Evolutionary conservation across 1,140 invertebrate genomes (phyloP), one percentile per base, ranked within the genome.

Genomic region (Microplitis mediator): DNA sequence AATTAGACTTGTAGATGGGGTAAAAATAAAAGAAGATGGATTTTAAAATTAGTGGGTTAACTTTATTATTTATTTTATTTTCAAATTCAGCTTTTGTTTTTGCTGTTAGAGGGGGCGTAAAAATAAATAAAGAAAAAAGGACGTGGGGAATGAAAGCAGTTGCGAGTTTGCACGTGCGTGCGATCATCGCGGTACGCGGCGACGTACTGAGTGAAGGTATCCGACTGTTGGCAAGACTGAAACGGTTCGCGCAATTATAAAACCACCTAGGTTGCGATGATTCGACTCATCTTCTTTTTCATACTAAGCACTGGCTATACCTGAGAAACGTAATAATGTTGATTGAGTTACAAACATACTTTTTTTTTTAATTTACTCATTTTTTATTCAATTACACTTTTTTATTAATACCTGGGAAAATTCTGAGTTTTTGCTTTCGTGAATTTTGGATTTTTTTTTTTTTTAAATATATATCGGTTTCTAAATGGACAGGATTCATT

Each of bases 251-350:
- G 69, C 69, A 71, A 71, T 71, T 71, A 71, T 71, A 51, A 71
- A 71, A 71, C 69, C 69, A 71, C 69, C 69, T 71, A 71, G 61
- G 60, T 71, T 63, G 69, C 58, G 39, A 71, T 71, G 39, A 71
- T 71, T 71, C 69, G 39, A 71, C 69, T 71, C 69, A 71, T 71
- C 69, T 71, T 62, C 61, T 62, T 69, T 62, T 69, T 71, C 61
- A 71, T 45, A 45, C 39, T 34, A 4, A 54, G 31, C 52, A 31
- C 45, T 39, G 60, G 16, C 61, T 39, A 23, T 32, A 8, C 39
- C 34, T 62, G 23, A 32, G 23, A 70, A 56, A 52, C 11, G 58
- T 35, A 70, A 62, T 60, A 61, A 31, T 31, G 11, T 60, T 71
- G 69, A 71, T 71, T 71, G 69, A 71, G 60, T 71, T 62, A 50